A percentile compares a stretch with the other conserved stretches of the same genome.
Conservation (phyloP, 2,888 invertebrate species). For the Strigamia maritima region DNA sequence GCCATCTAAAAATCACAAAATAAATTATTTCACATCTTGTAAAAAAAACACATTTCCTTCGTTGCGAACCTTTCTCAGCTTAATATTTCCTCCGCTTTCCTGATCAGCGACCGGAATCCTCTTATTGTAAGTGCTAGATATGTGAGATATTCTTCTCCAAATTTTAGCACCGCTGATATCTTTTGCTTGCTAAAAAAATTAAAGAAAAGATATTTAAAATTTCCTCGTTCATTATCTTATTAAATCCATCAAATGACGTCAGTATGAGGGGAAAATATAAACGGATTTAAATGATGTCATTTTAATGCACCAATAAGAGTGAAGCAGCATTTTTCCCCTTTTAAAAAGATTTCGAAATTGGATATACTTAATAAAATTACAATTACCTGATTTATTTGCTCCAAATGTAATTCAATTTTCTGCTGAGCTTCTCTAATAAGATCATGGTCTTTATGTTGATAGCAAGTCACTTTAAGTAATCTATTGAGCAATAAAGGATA, state of each 20-base stretch:
- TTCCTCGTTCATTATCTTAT: too few species aligned
- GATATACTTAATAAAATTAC: conserved; percentile 80
- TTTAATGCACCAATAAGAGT: too few species aligned
- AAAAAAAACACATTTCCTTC: too few species aligned
- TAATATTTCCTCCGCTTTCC: conserved; percentile 78
- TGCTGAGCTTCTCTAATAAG: conserved; percentile 82
- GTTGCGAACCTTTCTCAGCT: conserved; percentile 69
- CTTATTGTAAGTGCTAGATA: conserved; percentile 55
- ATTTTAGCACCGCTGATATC: conserved; percentile 82
- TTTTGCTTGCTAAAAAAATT: conserved; percentile 65
- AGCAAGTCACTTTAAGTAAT: conserved; percentile 83
- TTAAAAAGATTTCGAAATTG: conserved; percentile 59
- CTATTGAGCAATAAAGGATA: conserved; percentile 89
- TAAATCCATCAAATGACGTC: too few species aligned
- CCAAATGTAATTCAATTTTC: conserved; percentile 87
- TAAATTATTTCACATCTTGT: too few species aligned
- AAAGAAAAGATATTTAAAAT: neutral
- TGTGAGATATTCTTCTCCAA: conserved; percentile 81
- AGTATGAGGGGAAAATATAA: too few species aligned
- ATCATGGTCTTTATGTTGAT: conserved; percentile 72
- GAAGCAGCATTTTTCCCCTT: too few species aligned
- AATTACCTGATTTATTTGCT: conserved; percentile 78
- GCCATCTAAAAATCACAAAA: conserved; percentile 63
- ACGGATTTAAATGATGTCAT: too few species aligned
- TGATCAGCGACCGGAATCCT: conserved; percentile 61